These are phyloP conservation scores for Zenarchopterus dispar DNA, from an alignment of 2,797 vertebrate species.

Conservation along the genomic window DNA sequence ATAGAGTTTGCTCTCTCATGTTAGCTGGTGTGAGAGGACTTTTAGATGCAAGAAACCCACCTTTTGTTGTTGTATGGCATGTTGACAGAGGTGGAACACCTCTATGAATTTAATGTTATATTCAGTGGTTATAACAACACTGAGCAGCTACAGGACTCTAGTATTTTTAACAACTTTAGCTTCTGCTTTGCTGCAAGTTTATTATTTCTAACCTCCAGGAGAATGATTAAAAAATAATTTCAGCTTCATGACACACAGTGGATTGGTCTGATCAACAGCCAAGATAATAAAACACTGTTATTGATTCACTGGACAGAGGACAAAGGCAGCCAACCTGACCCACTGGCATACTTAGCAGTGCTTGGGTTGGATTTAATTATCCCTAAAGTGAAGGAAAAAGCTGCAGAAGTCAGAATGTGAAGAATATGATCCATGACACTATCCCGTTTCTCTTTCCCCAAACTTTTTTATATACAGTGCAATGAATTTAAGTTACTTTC, in stretches of 20 bases:
- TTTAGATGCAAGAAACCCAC: conserved; percentile 4
- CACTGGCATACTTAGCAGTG: conserved; percentile 21
- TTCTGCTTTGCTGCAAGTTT: background rate
- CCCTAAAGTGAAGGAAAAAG: conserved; percentile 14
- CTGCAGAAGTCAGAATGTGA: conserved; percentile 14
- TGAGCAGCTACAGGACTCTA: background rate
- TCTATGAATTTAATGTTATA: no score
- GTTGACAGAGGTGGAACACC: no score
- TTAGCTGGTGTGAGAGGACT: conserved; percentile 3
- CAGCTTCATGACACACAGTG: no score
- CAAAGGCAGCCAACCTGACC: conserved; percentile 7
- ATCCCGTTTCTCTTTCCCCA: background rate
- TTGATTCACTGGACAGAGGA: conserved; percentile 16
- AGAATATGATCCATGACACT: conserved; percentile 37
- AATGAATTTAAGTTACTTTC: no score
- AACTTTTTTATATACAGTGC: no score
- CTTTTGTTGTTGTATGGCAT: background rate
- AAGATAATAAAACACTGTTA: background rate
- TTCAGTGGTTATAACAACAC: background rate
- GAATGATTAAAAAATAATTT: no score
- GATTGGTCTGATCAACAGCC: no score
- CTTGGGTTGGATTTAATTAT: conserved; percentile 13
- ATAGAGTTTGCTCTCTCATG: conserved; percentile 4
- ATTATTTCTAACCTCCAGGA: background rate
- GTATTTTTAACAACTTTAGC: background rate